phyloP scores from a whole-genome alignment of 2,113 vertebrate species.

The Ictalurus punctatus region DNA sequence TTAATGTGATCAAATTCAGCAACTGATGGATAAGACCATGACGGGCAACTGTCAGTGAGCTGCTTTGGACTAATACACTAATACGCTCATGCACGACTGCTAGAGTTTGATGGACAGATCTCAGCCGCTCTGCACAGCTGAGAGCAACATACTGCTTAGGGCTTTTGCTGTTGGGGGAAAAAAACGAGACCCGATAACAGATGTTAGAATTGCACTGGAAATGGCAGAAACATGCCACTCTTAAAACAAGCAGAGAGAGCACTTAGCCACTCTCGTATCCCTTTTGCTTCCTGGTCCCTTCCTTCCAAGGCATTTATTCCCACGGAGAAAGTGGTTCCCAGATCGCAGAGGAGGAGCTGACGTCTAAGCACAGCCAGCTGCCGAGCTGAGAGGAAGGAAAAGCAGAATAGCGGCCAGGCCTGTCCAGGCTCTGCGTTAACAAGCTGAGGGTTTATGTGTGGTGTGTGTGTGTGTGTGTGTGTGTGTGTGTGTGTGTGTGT shows the following conservation, averaged over 20 bases:
- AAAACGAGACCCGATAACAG: constrained; percentile 12
- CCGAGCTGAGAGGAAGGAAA: constrained; percentile 8
- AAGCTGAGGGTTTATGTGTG: constrained; percentile 32
- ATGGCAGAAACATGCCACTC: constrained; percentile 25
- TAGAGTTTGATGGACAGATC: constrained; percentile 4
- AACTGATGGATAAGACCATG: constrained; percentile 53
- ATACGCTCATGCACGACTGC: constrained; percentile 7
- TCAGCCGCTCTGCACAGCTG: constrained; percentile 5
- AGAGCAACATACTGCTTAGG: neutral
- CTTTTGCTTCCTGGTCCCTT: constrained; percentile 39
- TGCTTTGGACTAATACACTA: constrained; percentile 13
- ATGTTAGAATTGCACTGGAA: constrained; percentile 29
- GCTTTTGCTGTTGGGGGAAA: neutral
- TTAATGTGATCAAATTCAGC: constrained; percentile 55
- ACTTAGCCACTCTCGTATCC: constrained; percentile 40
- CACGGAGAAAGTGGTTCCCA: constrained; percentile 50
- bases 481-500: constrained; percentile 23
- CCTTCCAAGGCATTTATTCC: constrained; percentile 50
- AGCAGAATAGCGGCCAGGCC: constrained; percentile 42
- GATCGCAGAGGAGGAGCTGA: constrained; percentile 41
- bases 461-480: constrained; percentile 22
- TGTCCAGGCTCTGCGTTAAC: constrained; percentile 39
- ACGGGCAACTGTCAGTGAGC: constrained; percentile 48
- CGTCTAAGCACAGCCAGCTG: constrained; percentile 42
- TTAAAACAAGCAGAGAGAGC: constrained; percentile 37